Base-by-base conservation (phyloP, 2,888 invertebrate genomes). In the Caenorhabditis sp. region DNA sequence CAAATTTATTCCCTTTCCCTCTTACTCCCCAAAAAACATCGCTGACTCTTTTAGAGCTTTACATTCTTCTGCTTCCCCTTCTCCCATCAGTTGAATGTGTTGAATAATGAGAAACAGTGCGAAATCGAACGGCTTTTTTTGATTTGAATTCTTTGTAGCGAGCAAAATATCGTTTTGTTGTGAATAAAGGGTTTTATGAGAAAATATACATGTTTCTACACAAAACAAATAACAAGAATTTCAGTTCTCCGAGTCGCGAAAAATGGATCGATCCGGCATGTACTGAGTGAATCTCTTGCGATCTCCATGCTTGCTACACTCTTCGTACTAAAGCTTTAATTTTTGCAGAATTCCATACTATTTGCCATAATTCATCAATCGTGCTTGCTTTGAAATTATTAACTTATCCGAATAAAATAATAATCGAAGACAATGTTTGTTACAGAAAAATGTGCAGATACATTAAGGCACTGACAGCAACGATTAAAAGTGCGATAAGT, bases 201-300 rank as follows among this genome's bases (percentile, higher is more conserved):
- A n/a, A n/a, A n/a, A n/a, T n/a, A n/a, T n/a, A n/a, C n/a, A n/a
- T n/a, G n/a, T 64, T 22, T 35, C 31, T 44, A 12, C 5, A 56
- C 2, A 28, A 47, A 16, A 47, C 26, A n/a, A n/a, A n/a, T n/a
- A 22, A 19, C 35, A 3, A 16, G n/a, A 38, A 38, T 82, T 82
- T 56, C 81, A 82, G 81, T 58, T 76, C 22, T 49, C 64, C 54
- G 81, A 82, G 35, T 49, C 75, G 14, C 44, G 81, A 51, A 82
- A 59, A 75, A 58, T 82, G 76, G 81, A 82, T 56, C 70, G 76
- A 64, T 82, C 82, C 16, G 69, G 72, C 31, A 68, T 59, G 49
- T 68, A 76, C 44, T 68, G 44, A 74, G 31, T 19, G 31, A 31
- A 6, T 22, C 51, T 51, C 47, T 26, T 12, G 35, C 38, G 41